Base-by-base conservation (phyloP, 2,888 invertebrate genomes). In the Drosophila mettleri region DNA sequence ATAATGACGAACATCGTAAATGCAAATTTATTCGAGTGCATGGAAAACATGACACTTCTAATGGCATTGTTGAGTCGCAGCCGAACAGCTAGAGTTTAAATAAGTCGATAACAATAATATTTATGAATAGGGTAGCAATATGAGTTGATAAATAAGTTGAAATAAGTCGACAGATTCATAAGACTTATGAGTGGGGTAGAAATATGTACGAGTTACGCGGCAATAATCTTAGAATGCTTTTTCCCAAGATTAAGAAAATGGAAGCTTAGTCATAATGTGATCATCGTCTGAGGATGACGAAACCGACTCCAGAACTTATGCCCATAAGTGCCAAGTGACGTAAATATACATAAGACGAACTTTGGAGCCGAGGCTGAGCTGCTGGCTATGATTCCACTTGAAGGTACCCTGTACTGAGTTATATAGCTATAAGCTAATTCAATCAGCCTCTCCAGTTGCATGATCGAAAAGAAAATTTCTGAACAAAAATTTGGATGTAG, bases 41-140 rank as follows among this genome's bases (percentile, higher is more conserved):
- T 60, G 61, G 46, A 65, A 74, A 85, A 78, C 87, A 88, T 80
- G 81, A 72, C 74, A 66, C 16, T 49, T 51, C 49, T 33, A 22
- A 62, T 49, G 49, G 34, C 24, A 16, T 45, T 43, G 43, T 39
- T 52, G 14, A 27, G 18, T 38, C 2, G 4, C n/a, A 10, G n/a
- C 9, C 24, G 9, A 22, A 22, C 14, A 43, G 12, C 9, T 12
- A 41, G 10, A 34, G 16, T 7, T 45, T 18, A 10, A 24, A 54
- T 43, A 5, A 8, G 29, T 36, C n/a, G n/a, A n/a, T n/a, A n/a
- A 38, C n/a, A 14, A 36, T 48, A 14, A 48, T 7, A 20, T 20
- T 12, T 20, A 39, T 20, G 8, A 12, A 18, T 29, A 27, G 31
- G 29, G 46, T 31, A 20, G n/a, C n/a, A n/a, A n/a, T n/a, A n/a